Evolutionary conservation across 2,888 invertebrate genomes (phyloP), one percentile per base, ranked within the genome.

Genomic region (Idaea dimidiata): DNA sequence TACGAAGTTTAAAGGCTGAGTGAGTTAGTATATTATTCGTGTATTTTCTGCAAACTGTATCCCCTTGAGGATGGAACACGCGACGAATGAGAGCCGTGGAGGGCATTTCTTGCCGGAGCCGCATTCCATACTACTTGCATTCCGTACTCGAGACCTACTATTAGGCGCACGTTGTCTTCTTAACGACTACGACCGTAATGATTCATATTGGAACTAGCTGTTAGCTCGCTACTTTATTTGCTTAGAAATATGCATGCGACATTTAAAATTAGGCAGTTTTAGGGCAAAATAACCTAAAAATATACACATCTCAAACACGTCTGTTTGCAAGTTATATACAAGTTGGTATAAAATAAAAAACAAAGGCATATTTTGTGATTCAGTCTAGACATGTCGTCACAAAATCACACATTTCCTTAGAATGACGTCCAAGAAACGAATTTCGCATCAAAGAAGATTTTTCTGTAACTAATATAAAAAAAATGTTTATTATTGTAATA

Each of bases 121-220:
- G 81, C 89, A 88, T 88, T 87, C 88, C 84, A 78, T 69, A 78
- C 81, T 80, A 76, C 85, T 77, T 78, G 80, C 85, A 86, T 88
- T 86, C 83, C 83, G 77, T 76, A 75, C 76, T 73, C 73, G 72
- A 76, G 73, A 74, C 77, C 76, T 70, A 74, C 74, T 74, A 76
- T 72, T 76, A 75, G 60, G 64, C 62, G 58, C 72, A 71, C 68
- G 69, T 69, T 70, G 72, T 68, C 67, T 66, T 66, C 61, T 66
- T 66, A 63, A 64, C 62, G 43, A 43, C 43, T 8, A 43, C 43
- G 43, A 43, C 8, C 43, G 53, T 56, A 59, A 60, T 55, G 17
- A 65, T 62, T 62, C 54, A 62, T 63, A 54, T 32, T 32, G 43
- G 43, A 43, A 43, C 43, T 43, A 43, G 43, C 43, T 43, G 43